Conservation (phyloP, 1,140 invertebrate species). For the Drosophila insularis region DNA sequence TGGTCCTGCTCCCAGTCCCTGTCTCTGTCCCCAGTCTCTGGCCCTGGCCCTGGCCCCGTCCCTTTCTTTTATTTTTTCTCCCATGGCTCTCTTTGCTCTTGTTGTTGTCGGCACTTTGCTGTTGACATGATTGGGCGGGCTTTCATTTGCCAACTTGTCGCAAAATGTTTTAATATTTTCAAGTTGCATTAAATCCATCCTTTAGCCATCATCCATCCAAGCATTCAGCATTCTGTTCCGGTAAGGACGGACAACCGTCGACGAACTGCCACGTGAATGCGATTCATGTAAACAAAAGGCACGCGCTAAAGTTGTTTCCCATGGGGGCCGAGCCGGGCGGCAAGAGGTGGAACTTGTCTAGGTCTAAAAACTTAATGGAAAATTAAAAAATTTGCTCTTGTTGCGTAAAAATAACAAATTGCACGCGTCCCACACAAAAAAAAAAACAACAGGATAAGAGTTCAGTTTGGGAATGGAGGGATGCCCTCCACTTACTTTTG, state of each 20-base stretch:
- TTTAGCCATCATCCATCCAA: slow-evolving; percentile 14
- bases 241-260: slow-evolving; percentile 26
- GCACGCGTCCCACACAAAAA: slow-evolving; percentile 43
- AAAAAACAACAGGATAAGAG: neutral
- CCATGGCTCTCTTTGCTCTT: neutral
- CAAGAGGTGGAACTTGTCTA: neutral
- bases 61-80: neutral
- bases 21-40: neutral
- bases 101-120: slow-evolving; percentile 56
- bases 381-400: slow-evolving; percentile 58
- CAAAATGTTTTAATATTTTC: slow-evolving; percentile 81
- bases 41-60: neutral
- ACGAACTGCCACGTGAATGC: slow-evolving; percentile 68
- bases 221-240: neutral
- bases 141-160: slow-evolving; percentile 80
- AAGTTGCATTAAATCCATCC: slow-evolving; percentile 77
- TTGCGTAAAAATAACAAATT: slow-evolving; percentile 44
- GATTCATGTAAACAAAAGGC: slow-evolving; percentile 64
- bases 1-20: slow-evolving; percentile 11
- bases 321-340: neutral
- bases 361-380: slow-evolving; percentile 45
- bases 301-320: slow-evolving; percentile 48
- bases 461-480: neutral
- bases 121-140: slow-evolving; percentile 76
- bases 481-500: slow-evolving; percentile 9